A percentile compares a stretch with the other conserved stretches of the same genome.
phyloP scores from a whole-genome alignment of 2,113 vertebrate species.

The Patagioenas fasciata region DNA sequence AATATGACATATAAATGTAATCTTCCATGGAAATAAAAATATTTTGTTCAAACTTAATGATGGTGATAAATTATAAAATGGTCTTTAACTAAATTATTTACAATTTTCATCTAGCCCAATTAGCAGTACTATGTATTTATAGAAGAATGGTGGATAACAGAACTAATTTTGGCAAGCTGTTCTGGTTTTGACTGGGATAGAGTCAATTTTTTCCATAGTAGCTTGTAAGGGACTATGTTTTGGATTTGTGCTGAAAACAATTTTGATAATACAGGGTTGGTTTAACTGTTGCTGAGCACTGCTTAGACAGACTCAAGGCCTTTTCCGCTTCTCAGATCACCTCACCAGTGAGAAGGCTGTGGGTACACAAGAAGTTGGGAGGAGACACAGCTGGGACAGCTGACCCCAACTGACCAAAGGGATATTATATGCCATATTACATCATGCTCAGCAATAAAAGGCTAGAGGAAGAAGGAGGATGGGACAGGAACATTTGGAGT shows the following conservation, averaged over 20 bases:
- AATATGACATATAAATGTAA: not conserved
- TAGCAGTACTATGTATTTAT: not conserved
- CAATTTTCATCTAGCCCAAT: not conserved
- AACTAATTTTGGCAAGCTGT: not conserved
- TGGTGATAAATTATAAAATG: not conserved
- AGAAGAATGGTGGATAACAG: not conserved
- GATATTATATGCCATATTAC: not conserved
- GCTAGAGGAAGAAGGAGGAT: not conserved
- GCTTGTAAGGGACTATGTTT: accelerated
- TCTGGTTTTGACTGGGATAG: not conserved
- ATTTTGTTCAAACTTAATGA: not conserved
- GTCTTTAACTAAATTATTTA: not conserved
- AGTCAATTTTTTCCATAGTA: not conserved
- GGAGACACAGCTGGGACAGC: not conserved
- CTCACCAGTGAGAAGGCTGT: not conserved
- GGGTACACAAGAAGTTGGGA: not conserved
- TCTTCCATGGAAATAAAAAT: not conserved
- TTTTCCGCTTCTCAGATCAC: not conserved
- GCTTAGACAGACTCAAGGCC: not conserved
- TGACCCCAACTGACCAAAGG: not conserved
- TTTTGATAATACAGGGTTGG: not conserved
- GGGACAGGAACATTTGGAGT: accelerated
- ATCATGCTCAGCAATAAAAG: not conserved
- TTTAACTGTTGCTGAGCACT: not conserved
- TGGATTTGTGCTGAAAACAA: not conserved